Base-by-base conservation (phyloP, 2,797 vertebrate genomes). In the Hyperoplus immaculatus region DNA sequence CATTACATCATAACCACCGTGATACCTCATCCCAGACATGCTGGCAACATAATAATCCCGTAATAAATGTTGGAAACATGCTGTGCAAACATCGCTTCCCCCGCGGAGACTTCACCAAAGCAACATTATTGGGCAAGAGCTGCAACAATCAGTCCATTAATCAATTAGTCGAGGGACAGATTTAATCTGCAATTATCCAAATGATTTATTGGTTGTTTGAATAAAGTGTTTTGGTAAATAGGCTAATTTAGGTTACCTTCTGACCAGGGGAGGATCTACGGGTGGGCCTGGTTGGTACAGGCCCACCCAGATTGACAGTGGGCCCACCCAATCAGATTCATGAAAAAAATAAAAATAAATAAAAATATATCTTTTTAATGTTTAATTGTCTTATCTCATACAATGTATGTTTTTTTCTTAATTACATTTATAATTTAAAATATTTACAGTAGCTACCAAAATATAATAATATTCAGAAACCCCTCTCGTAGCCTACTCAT, bases 21-120 rank as follows among this genome's bases (percentile, higher is more conserved):
- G 65, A 51, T 69, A 65, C 63, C 69, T 88, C 75, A 69, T 65
- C 55, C 67, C 75, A 85, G 78, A 85, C 75, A 63, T 41, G 36
- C 81, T 80, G 80, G 82, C 78, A 85, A 77, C 73, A 72, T 7
- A 43, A 57, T 78, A 78, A 89, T 81, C 84, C 82, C 68, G 46
- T 82, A 79, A 89, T 80, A 64, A 66, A 70, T 21, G 59, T 46
- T 69, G 63, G 59, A 70, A 78, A 78, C 56, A 54, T 8, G 10
- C 36, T 21, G 50, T 36, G 71, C 60, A 81, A 85, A 80, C 61
- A 74, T 68, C n/a, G 29, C 8, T 42, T 29, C 12, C 50, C 8
- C 39, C 49, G 57, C 42, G 46, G 11, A n/a, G 50, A 64, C 10
- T 29, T 59, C 51, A 60, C 7, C 29, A 18, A 45, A 14, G 39